Conservation (phyloP, 1,140 invertebrate species). For the Dinothrombium tinctorium region DNA sequence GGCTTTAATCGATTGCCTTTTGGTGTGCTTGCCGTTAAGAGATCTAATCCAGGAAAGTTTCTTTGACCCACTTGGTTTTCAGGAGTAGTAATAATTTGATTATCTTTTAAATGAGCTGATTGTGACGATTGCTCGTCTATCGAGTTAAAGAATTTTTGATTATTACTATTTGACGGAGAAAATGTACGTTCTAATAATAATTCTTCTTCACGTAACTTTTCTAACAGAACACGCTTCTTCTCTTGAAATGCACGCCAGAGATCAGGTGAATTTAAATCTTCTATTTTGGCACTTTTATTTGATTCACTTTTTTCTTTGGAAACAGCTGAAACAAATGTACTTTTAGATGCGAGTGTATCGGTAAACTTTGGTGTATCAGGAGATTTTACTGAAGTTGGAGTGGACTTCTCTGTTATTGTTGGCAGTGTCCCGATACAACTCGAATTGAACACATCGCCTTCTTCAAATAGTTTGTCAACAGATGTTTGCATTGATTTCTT, state of each 20-base stretch:
- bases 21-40: too few relatives aligned
- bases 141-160: too few relatives aligned
- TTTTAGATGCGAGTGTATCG: too few relatives aligned
- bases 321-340: too few relatives aligned
- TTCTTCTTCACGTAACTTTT: background rate
- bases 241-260: slow-evolving; percentile 14
- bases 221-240: background rate
- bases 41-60: too few relatives aligned
- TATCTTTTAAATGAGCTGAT: too few relatives aligned
- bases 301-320: too few relatives aligned
- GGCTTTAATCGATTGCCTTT: too few relatives aligned
- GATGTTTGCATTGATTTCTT: background rate
- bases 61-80: too few relatives aligned
- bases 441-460: slow-evolving; percentile 1
- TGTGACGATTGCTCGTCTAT: too few relatives aligned
- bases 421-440: slow-evolving; percentile 2
- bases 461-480: slow-evolving; percentile 5
- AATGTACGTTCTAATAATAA: background rate
- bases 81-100: too few relatives aligned
- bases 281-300: background rate
- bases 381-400: background rate
- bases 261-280: slow-evolving; percentile 1
- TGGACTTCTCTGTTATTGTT: slow-evolving; percentile 1
- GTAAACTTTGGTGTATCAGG: background rate
- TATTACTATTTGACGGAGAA: background rate